Evolutionary conservation across 2,797 vertebrate species (phyloP).

Genomic region (Oreonectes daqikongensis): DNA sequence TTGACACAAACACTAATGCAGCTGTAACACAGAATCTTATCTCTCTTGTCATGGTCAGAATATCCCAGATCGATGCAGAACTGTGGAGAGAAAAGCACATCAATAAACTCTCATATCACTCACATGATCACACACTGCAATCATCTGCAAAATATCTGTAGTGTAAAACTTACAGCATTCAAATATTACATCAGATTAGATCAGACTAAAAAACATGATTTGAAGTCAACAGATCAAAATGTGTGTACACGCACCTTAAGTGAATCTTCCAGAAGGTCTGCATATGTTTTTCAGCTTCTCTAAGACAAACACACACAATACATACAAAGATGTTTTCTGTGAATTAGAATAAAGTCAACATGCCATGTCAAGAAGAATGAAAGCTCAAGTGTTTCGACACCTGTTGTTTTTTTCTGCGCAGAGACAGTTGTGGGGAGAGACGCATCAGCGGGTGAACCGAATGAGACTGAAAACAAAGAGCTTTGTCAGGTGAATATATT

Average conservation of each 20-base stretch:
- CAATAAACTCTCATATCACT: not conserved
- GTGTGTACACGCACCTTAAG: slow-evolving; percentile 50
- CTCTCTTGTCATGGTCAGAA: not conserved
- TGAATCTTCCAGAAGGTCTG: not conserved
- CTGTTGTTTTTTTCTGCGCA: slow-evolving; percentile 76
- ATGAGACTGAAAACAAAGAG: slow-evolving; percentile 66
- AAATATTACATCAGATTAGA: no score
- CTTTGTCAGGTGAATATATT: not conserved
- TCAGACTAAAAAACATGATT: no score
- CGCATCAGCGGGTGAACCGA: slow-evolving; percentile 80
- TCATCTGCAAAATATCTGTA: no score
- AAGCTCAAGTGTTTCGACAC: slow-evolving; percentile 57
- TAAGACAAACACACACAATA: slow-evolving; percentile 55
- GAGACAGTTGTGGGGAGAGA: slow-evolving; percentile 76
- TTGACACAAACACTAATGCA: not conserved
- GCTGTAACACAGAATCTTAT: not conserved
- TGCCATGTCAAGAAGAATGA: not conserved
- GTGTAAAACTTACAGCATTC: no score
- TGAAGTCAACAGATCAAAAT: no score
- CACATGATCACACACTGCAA: no score
- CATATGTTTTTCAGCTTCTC: slow-evolving; percentile 56
- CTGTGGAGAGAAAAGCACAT: slow-evolving; percentile 31
- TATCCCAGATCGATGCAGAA: slow-evolving; percentile 18
- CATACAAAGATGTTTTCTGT: not conserved
- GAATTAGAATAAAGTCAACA: not conserved